A percentile compares a stretch with the other conserved stretches of the same genome.
phyloP scores from a whole-genome alignment of 2,888 invertebrate species.

The Nomada hirtipes region DNA sequence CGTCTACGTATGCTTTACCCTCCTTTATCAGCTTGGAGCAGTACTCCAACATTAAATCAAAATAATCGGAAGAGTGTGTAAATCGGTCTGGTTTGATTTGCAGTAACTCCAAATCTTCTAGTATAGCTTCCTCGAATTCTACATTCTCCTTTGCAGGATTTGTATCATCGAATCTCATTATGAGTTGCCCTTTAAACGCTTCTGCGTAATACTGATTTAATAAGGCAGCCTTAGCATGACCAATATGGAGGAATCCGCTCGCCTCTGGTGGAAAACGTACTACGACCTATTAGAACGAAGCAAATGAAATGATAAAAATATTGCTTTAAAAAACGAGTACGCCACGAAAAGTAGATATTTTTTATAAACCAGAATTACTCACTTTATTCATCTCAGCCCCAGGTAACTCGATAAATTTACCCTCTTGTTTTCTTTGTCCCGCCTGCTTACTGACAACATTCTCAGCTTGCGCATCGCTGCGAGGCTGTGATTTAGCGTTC shows the following conservation, averaged over 20 bases:
- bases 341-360: not conserved
- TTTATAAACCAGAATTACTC: conserved; percentile 1
- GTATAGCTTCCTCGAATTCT: conserved; percentile 98
- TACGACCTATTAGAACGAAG: conserved; percentile 86
- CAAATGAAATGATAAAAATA: conserved; percentile 3
- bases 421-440: conserved; percentile 90
- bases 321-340: not conserved
- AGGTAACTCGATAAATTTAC: conserved; percentile 98
- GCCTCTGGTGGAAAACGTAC: conserved; percentile 99
- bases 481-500: conserved; percentile 78
- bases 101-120: conserved; percentile 96
- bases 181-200: conserved; percentile 95
- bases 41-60: conserved; percentile 94
- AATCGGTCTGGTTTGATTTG: conserved; percentile 96
- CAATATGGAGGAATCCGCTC: conserved; percentile 98
- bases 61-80: conserved; percentile 98
- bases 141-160: conserved; percentile 99
- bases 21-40: conserved; percentile 95
- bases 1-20: conserved; percentile 98
- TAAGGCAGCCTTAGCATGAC: conserved; percentile 99
- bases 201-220: conserved; percentile 98
- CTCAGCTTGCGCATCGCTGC: conserved; percentile 54
- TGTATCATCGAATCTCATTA: conserved; percentile 99
- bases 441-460: conserved; percentile 46
- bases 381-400: conserved; percentile 98